phyloP scores from a whole-genome alignment of 2,113 vertebrate genomes.

The Hippocampus comes region DNA sequence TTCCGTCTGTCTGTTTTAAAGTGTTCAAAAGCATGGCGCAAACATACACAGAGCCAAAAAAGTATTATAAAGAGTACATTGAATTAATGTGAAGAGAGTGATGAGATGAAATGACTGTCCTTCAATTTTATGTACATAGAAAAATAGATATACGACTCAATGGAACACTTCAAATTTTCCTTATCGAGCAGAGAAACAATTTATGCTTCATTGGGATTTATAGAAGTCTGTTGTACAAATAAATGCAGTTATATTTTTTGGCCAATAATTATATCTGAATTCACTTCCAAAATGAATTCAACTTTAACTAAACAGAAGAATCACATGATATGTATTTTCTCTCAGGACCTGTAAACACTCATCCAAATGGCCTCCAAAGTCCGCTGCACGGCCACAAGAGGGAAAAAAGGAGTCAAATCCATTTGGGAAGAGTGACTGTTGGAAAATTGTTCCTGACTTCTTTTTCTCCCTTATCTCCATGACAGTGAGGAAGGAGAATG shows the following conservation, averaged over 20 bases:
- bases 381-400: slow-evolving; percentile 23
- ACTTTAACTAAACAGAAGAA: background rate
- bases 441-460: slow-evolving; percentile 54
- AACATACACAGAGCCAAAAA: slow-evolving; percentile 21
- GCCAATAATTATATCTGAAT: background rate
- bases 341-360: slow-evolving; percentile 36
- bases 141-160: slow-evolving; percentile 9
- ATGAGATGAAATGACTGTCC: no score
- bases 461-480: slow-evolving; percentile 53
- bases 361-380: slow-evolving; percentile 27
- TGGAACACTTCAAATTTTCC: slow-evolving; percentile 9
- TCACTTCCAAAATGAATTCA: background rate
- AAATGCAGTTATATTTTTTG: background rate
- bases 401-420: slow-evolving; percentile 29
- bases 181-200: slow-evolving; percentile 2
- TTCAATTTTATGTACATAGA: no score
- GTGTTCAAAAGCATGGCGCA: slow-evolving; percentile 9
- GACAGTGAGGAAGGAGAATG: slow-evolving; percentile 38
- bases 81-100: no score
- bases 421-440: slow-evolving; percentile 46
- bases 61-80: no score
- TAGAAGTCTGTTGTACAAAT: background rate
- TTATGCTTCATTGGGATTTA: background rate
- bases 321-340: background rate
- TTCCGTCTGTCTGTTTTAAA: slow-evolving; percentile 18